Base-by-base conservation (phyloP, 2,888 invertebrate species). In the Cerastis leucographa region DNA sequence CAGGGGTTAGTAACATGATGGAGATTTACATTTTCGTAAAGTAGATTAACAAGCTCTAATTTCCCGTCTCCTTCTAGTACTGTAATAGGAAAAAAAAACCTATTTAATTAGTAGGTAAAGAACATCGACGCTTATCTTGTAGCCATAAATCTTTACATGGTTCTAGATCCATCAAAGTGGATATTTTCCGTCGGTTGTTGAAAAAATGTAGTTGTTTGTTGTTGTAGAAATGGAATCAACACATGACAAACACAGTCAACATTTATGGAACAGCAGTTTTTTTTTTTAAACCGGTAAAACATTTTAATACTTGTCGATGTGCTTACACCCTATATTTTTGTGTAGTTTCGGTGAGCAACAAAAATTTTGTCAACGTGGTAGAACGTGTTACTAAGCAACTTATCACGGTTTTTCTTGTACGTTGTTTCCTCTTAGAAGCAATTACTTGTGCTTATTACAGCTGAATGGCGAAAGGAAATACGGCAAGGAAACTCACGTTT, bases 341-440 rank as follows among this genome's bases (percentile, higher is more conserved):
- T 1, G n/a, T 81, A 68, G 17, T 56, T 56, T 29, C 9, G 22
- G 17, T 46, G 0, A 46, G 22, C 22, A 66, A 62, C 44, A 79
- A 59, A 25, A 64, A 49, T 2, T 35, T 19, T 74, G 40, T 7
- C 42, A 81, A 62, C 78, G 7, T 79, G 35, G 65, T 66, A 67
- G 67, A 73, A 68, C 35, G 42, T 81, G 67, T 49, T 56, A 49
- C 62, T 81, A 79, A 51, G 68, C 68, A 59, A 69, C 79, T 80
- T 76, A 81, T 76, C 76, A 65, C 40, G 25, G 42, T 42, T 64
- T 81, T 81, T 56, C 56, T 59, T 62, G 14, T n/a, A n/a, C 14
- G 11, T 68, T 42, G 76, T 80, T 76, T 81, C 79, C 68, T 80
- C 59, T 75, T 64, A 68, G 56, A 35, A 19, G 44, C 56, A 81